Evolutionary conservation across 2,888 invertebrate genomes (phyloP), one percentile per base, ranked within the genome.

Genomic region (Latrodectus hesperus): DNA sequence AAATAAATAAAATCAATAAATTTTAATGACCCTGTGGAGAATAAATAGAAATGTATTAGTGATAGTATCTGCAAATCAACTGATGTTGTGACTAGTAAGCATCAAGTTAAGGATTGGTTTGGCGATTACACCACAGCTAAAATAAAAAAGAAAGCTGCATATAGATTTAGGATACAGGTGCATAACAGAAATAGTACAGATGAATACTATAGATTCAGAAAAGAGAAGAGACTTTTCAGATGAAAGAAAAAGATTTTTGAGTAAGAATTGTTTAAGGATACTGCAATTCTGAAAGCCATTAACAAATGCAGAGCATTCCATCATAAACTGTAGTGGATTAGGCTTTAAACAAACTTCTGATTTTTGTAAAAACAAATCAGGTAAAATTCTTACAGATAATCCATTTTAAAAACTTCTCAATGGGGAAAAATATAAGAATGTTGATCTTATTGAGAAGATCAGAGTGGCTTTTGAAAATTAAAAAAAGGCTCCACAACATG

Each of bases 51-150:
- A 22, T 10, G n/a, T 67, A 12, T 67, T 4, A 67, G n/a, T 10
- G 67, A 67, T n/a, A 67, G 67, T 67, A 67, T 67, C 17, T 16
- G 67, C n/a, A 67, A 16, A 1, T 11, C 67, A 14, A n/a, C 17
- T n/a, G n/a, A 67, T 67, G 4, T 5, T n/a, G 17, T 67, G n/a
- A 67, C n/a, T 67, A n/a, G 67, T 17, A 67, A 67, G 67, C 10
- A n/a, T 9, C 67, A 67, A 22, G 16, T 67, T 67, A 67, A 67
- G 17, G 67, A 67, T 17, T 67, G 16, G 67, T 67, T n/a, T 67
- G 67, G n/a, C 4, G 16, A n/a, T 67, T 17, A 67, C n/a, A 8
- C 67, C 12, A 11, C n/a, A n/a, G 17, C n/a, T 22, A 17, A 16
- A n/a, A n/a, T 16, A 16, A 17, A 67, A 12, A 67, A 22, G 67